Base-by-base conservation (phyloP, 2,113 vertebrate genomes). In the Willisornis vidua region DNA sequence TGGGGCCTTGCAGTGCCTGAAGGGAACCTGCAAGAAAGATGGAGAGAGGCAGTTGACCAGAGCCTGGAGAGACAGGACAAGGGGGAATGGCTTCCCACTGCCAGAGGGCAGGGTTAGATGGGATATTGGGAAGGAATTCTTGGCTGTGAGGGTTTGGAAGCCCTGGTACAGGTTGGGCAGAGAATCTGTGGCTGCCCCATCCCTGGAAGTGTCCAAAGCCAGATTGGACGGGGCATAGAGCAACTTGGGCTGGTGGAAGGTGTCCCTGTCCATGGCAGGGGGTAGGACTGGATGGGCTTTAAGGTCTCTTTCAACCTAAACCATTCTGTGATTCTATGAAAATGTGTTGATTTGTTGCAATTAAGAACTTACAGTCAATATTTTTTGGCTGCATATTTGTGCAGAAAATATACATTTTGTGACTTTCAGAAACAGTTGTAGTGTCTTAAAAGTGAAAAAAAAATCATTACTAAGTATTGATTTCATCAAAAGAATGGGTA, bases 211-310 rank as follows among this genome's bases (percentile, higher is more conserved):
- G 70, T 0, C 71, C 70, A 24, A 76, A 78, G 71, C 29, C 78
- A 83, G 87, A 24, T 0, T 89, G 71, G 70, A 14, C 11, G 46
- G 39, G 54, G 33, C 46, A 73, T 1, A 66, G 87, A 68, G 41
- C 41, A 62, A 39, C 55, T 62, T 89, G 78, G 71, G 41, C 8
- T 63, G 18, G 62, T 55, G 87, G 29, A 0, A 89, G 67, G 17
- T 22, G 85, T 57, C 76, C 67, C 75, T 80, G 67, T 5, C 57
- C 75, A 43, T 12, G 49, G 35, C 29, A 9, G 29, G 49, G 49
- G 29, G 8, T 12, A 24, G 19, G 0, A 18, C 0, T 2, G 24
- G 19, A 0, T 18, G 70, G 0, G 7, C 0, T 89, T 39, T n/a
- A 1, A 25, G 1, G 5, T 41, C 29, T 9, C 4, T 28, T 3